These are phyloP conservation scores for Meloe dianella DNA, from an alignment of 2,888 invertebrate genomes.

Conservation along the genomic window DNA sequence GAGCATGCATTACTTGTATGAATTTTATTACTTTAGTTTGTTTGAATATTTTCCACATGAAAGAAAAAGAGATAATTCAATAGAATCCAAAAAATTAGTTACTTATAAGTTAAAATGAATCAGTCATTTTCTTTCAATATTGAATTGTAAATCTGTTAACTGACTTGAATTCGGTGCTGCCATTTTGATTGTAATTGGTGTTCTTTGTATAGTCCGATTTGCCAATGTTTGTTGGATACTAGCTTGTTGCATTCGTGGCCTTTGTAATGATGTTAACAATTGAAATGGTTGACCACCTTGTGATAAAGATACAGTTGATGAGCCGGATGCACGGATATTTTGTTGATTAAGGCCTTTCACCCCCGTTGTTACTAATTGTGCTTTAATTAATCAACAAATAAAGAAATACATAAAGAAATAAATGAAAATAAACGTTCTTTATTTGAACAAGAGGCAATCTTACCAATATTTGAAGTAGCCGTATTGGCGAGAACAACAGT, in stretches of 20 bases:
- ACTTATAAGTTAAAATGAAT: conserved; percentile 11
- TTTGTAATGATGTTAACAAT: conserved; percentile 54
- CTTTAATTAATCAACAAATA: conserved; percentile 49
- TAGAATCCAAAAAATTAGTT: background rate
- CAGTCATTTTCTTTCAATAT: conserved; percentile 51
- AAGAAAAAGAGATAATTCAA: too few relatives aligned
- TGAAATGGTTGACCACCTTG: conserved; percentile 55
- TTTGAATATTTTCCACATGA: too few relatives aligned
- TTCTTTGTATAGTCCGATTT: conserved; percentile 53
- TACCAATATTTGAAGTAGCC: conserved; percentile 53
- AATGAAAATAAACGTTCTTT: too few relatives aligned
- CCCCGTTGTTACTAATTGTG: conserved; percentile 70
- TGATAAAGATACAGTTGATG: conserved; percentile 51
- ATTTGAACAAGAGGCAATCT: conserved; percentile 29
- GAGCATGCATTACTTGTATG: conserved; percentile 42
- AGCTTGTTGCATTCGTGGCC: conserved; percentile 52
- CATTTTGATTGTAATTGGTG: conserved; percentile 58
- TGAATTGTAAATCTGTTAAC: conserved; percentile 57
- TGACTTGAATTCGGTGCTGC: conserved; percentile 58
- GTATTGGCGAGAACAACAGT: conserved; percentile 55
- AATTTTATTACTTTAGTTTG: too few relatives aligned
- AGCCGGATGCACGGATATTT: conserved; percentile 49
- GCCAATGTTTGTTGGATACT: conserved; percentile 48
- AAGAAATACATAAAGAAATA: background rate
- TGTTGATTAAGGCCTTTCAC: conserved; percentile 64